Conservation (phyloP, 1,140 invertebrate genomes). For the Antheraea mylitta region DNA sequence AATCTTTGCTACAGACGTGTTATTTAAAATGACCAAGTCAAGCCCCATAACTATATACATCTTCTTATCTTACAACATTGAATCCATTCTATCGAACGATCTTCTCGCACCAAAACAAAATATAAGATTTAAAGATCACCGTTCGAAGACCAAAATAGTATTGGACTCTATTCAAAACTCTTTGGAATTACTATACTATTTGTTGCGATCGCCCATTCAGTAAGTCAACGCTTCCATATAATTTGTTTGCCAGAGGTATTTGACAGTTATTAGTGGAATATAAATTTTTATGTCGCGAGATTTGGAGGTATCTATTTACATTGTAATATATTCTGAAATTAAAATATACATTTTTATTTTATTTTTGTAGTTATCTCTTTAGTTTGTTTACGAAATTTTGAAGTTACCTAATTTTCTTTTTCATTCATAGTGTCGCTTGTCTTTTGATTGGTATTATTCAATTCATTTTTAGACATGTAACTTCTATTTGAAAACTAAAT, state of each 20-base stretch:
- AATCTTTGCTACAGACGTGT: not conserved
- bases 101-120: constrained; percentile 57
- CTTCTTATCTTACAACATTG: not conserved
- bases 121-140: constrained; percentile 59
- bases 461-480: too few relatives aligned
- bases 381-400: not conserved
- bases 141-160: constrained; percentile 68
- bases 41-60: not conserved
- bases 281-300: constrained; percentile 40
- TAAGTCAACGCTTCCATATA: constrained; percentile 61
- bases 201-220: constrained; percentile 70
- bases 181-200: constrained; percentile 73
- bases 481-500: too few relatives aligned
- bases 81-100: constrained; percentile 42
- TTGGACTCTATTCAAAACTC: constrained; percentile 76
- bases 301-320: constrained; percentile 34
- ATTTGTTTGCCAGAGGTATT: constrained; percentile 52
- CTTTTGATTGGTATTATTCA: too few relatives aligned
- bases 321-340: constrained; percentile 29
- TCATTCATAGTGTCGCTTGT: not conserved
- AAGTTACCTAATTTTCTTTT: constrained; percentile 21
- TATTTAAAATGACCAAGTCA: not conserved
- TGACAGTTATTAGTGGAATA: constrained; percentile 48
- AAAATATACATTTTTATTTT: constrained; percentile 17
- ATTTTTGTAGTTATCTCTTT: constrained; percentile 32